Conservation (phyloP, 2,113 vertebrate genomes). For the Charina bottae region DNA sequence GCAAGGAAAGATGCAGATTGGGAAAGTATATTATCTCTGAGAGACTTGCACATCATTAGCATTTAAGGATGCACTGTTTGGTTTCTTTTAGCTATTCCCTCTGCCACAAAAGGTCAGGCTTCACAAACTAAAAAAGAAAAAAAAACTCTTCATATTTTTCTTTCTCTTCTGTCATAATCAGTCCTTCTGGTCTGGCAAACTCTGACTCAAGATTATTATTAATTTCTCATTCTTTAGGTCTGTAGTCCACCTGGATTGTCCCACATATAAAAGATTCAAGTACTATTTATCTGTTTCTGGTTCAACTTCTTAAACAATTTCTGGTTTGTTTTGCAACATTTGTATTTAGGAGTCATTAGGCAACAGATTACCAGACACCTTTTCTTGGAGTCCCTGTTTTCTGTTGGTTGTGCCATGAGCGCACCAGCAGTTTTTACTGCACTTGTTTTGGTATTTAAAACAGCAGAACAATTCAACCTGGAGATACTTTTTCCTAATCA, state of each 20-base stretch:
- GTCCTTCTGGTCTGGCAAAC: not conserved
- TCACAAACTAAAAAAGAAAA: not conserved
- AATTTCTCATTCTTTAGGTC: not conserved
- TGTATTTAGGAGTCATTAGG: not conserved
- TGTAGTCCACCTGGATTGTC: not conserved
- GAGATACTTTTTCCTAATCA: not conserved
- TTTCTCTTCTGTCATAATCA: not conserved
- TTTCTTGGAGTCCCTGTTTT: not conserved
- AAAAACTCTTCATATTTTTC: not conserved
- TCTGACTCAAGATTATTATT: not conserved
- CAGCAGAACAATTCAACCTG: not conserved
- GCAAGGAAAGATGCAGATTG: not conserved
- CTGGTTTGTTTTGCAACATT: not conserved
- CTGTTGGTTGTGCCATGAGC: not conserved
- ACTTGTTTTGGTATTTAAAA: not conserved
- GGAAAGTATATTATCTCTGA: not conserved
- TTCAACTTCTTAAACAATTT: too few relatives aligned
- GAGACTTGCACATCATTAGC: conserved; percentile 3
- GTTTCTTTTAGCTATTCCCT: not conserved
- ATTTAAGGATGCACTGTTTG: not conserved
- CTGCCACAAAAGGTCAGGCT: conserved; percentile 2
- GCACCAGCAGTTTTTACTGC: not conserved
- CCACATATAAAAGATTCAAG: not conserved
- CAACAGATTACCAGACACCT: not conserved
- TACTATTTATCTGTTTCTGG: not conserved